Evolutionary conservation across 2,797 vertebrate species (phyloP).

Genomic region (Vireo griseus): DNA sequence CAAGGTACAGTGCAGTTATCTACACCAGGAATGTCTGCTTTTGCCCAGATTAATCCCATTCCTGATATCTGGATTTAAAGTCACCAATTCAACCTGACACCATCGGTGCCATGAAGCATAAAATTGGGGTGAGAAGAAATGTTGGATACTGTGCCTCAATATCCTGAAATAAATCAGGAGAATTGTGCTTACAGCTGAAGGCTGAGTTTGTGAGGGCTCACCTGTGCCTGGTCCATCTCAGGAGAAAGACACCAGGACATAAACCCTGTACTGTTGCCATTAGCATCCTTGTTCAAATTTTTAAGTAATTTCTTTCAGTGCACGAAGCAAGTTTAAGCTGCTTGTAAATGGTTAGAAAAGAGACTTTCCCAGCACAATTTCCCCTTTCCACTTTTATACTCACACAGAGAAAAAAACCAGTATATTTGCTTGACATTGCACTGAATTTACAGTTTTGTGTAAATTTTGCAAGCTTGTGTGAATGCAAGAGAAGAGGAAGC

Average conservation of each 20-base stretch:
- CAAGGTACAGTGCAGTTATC: background rate
- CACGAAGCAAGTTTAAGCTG: background rate
- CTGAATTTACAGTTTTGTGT: background rate
- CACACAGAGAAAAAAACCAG: accelerated
- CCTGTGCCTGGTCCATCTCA: background rate
- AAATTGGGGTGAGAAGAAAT: background rate
- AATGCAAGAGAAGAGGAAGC: background rate
- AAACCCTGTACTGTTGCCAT: background rate
- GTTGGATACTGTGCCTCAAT: background rate
- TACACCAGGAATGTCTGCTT: background rate
- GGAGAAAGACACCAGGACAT: background rate
- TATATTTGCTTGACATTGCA: background rate
- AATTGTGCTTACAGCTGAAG: background rate
- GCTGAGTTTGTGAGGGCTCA: background rate
- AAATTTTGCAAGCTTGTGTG: background rate
- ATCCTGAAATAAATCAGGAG: background rate
- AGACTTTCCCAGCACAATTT: background rate
- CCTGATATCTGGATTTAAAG: background rate
- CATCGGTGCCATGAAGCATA: background rate
- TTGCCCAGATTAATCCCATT: background rate
- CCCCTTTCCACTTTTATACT: background rate
- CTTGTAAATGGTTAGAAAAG: background rate
- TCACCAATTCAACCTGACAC: background rate
- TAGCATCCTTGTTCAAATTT: background rate
- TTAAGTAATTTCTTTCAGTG: background rate